phyloP scores from a whole-genome alignment of 2,113 vertebrate genomes.

The Pygoscelis adeliae region DNA sequence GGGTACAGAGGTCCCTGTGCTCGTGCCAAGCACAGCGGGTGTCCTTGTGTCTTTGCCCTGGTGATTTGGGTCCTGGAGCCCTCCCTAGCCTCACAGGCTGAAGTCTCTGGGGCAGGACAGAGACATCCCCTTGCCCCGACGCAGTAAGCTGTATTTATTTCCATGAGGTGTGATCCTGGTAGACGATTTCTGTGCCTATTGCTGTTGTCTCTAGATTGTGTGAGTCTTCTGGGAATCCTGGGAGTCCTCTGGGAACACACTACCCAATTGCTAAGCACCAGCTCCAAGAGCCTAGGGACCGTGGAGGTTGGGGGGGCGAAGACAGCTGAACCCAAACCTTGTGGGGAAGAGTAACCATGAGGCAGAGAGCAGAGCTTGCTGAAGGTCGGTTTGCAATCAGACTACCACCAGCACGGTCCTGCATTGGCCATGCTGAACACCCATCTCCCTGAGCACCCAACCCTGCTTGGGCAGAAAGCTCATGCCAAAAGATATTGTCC shows the following conservation, averaged over 20 bases:
- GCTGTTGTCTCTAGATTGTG: background rate
- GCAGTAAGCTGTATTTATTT: background rate
- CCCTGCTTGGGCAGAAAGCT: background rate
- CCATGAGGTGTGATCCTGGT: background rate
- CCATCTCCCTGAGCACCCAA: background rate
- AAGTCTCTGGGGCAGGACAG: background rate
- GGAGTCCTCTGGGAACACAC: background rate
- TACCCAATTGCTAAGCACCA: background rate
- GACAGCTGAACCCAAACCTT: background rate
- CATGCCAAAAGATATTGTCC: background rate
- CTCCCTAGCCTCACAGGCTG: background rate
- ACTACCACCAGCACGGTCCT: background rate
- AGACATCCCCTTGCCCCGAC: background rate
- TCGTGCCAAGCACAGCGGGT: fast-evolving
- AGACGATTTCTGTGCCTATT: background rate
- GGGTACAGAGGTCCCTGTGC: background rate
- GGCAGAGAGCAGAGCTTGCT: background rate
- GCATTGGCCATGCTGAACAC: background rate
- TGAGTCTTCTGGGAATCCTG: background rate
- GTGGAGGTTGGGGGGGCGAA: background rate
- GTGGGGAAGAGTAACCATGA: background rate
- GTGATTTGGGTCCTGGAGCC: background rate
- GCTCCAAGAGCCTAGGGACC: background rate
- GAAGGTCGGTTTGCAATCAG: background rate
- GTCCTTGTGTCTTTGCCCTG: fast-evolving